A percentile compares a stretch with the other conserved stretches of the same genome.
Conservation (phyloP, 2,113 vertebrate genomes). For the Laticauda colubrina region DNA sequence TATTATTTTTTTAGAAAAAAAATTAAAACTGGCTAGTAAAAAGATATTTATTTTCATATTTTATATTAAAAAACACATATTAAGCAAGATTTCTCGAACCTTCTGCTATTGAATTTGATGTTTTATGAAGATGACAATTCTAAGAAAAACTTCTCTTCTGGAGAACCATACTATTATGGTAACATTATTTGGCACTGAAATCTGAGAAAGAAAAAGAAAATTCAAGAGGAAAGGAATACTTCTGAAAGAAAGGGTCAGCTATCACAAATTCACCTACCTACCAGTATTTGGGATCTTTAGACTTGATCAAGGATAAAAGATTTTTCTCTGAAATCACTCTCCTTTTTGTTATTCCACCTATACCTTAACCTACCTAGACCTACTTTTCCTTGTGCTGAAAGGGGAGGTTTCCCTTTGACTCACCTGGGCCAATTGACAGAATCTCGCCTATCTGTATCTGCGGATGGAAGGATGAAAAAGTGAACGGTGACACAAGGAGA, state of each 20-base stretch:
- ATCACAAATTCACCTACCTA: background rate
- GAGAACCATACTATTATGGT: conserved; percentile 49
- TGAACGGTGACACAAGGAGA: conserved; percentile 8
- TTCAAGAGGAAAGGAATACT: conserved; percentile 48
- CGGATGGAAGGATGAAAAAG: conserved; percentile 19
- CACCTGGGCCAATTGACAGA: conserved; percentile 38
- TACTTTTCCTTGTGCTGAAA: conserved; percentile 23
- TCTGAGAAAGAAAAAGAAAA: conserved; percentile 40
- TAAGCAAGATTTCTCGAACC: conserved; percentile 30
- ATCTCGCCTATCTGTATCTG: background rate
- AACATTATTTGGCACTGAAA: conserved; percentile 26
- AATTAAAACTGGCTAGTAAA: conserved; percentile 39
- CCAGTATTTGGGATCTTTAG: conserved; percentile 38
- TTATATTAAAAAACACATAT: conserved; percentile 41
- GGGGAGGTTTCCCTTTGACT: background rate
- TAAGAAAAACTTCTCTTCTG: conserved; percentile 22
- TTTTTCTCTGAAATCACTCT: conserved; percentile 27
- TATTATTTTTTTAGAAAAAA: background rate
- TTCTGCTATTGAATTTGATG: background rate
- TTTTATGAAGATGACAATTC: conserved; percentile 22
- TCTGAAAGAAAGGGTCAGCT: conserved; percentile 34
- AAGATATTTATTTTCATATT: conserved; percentile 15
- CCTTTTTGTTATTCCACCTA: conserved; percentile 1
- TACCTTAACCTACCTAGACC: background rate
- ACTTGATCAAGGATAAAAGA: conserved; percentile 19